These are phyloP conservation scores for Tapirus indicus DNA, from an alignment of 2,797 vertebrate genomes.

Conservation along the genomic window DNA sequence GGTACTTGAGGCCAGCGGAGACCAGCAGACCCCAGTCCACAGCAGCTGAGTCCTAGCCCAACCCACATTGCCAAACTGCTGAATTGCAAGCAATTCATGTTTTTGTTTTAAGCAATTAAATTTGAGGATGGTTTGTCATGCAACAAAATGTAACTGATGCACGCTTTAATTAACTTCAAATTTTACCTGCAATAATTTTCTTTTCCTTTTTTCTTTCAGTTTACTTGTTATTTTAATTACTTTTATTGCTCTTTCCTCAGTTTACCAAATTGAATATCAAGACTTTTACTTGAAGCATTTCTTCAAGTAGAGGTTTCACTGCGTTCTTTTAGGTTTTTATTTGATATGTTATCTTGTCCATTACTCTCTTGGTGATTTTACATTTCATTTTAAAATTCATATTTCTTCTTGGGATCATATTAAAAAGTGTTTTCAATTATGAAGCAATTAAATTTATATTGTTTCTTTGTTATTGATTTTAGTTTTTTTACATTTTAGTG, in stretches of 20 bases:
- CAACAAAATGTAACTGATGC: background rate
- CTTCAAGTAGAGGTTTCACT: background rate
- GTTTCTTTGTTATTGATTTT: slow-evolving; percentile 35
- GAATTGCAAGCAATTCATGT: background rate
- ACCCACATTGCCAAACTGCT: background rate
- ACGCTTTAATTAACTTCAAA: background rate
- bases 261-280: background rate
- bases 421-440: background rate
- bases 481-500: slow-evolving; percentile 1
- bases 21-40: background rate
- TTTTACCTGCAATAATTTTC: slow-evolving; percentile 4
- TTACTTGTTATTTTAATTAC: background rate
- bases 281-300: background rate
- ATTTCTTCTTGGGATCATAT: background rate
- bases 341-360: background rate
- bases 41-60: background rate
- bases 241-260: background rate
- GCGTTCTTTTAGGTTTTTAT: background rate
- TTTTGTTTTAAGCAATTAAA: background rate
- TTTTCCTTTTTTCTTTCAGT: background rate
- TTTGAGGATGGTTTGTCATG: background rate
- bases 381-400: background rate
- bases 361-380: background rate
- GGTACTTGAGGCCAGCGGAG: background rate
- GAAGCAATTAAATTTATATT: slow-evolving; percentile 1